Base-by-base conservation (phyloP, 1,140 invertebrate genomes). In the Daktulosphaira vitifoliae region DNA sequence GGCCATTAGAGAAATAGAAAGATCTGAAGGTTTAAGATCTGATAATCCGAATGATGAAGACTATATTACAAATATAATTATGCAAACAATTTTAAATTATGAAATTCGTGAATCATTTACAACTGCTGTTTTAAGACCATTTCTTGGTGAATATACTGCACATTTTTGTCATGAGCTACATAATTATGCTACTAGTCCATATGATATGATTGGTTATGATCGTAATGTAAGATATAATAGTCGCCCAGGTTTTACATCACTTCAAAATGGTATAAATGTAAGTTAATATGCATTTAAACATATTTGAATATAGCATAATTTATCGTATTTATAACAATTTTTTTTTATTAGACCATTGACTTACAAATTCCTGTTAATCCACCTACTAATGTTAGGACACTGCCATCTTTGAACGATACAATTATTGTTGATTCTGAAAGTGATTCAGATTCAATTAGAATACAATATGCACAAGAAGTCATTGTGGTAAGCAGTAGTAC, bases 151-250 rank as follows among this genome's bases (percentile, higher is more conserved):
- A 0, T 13, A n/a, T 33, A 6, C 56, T 29, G 3, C 1, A 7
- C 56, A 62, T 48, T 62, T 62, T 62, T 46, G 42, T 2, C 56
- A 62, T 20, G 56, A 62, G 44, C 15, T 62, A 22, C 44, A 48
- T 6, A 62, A 48, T 46, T 62, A 22, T 33, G 56, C 56, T 9
- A 20, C 42, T 33, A 62, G 56, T 48, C 56, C 56, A 22, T 62
- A 62, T 22, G 56, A 62, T 15, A 8, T 62, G 5, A 2, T 15
- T 22, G 56, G 56, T 26, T 62, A 48, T 33, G 56, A 62, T 22
- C 25, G 26, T 9, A n/a, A 62, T 48, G 56, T 62, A 25, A 20
- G 7, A 9, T 62, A n/a, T 62, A 15, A 15, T 29, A n/a, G 4
- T 25, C 18, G 52, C 6, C 15, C 2, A 25, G n/a, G 2, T 1